Conservation (phyloP, 2,113 vertebrate species). For the Chunga burmeisteri region DNA sequence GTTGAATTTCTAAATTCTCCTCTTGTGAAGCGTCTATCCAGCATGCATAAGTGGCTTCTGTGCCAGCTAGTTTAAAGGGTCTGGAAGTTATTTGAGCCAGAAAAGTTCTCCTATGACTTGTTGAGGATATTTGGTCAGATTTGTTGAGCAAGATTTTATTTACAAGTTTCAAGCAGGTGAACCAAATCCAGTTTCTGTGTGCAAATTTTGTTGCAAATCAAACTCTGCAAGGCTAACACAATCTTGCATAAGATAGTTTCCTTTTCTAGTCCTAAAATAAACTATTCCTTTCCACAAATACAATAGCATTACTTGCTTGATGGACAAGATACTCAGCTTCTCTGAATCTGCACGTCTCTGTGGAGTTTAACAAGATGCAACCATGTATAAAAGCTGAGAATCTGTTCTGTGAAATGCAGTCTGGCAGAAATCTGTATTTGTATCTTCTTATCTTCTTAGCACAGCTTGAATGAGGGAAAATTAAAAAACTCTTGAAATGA, state of each 20-base stretch:
- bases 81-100: neutral
- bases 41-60: neutral
- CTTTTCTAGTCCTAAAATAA: constrained; percentile 1
- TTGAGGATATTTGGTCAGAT: neutral
- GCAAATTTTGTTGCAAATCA: neutral
- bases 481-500: neutral
- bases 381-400: neutral
- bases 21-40: neutral
- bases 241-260: neutral
- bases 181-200: neutral
- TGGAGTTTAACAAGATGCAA: constrained; percentile 3
- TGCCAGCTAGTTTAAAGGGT: neutral
- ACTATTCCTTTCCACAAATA: neutral
- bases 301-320: neutral
- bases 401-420: constrained; percentile 4
- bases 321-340: neutral
- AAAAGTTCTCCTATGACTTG: neutral
- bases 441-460: constrained; percentile 9
- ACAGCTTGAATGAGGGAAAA: constrained; percentile 19
- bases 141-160: neutral
- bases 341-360: neutral
- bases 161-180: neutral
- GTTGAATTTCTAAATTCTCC: neutral
- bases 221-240: neutral
- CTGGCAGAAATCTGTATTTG: constrained; percentile 36